Conservation (phyloP, 2,113 vertebrate genomes). For the Malaclemys terrapin region DNA sequence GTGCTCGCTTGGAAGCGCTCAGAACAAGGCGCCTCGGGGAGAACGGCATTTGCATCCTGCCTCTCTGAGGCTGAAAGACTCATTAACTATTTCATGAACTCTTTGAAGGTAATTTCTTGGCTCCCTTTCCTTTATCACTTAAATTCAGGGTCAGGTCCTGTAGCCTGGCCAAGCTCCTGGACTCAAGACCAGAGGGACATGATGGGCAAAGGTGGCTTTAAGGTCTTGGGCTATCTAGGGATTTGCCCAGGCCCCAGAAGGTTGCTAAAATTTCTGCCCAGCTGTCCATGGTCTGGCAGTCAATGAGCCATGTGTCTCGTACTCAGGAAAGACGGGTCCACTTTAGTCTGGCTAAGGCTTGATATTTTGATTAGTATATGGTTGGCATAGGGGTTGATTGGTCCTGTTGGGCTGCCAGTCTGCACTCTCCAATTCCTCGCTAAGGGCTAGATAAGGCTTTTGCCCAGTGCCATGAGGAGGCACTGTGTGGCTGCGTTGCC, state of each 20-base stretch:
- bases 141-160: slow-evolving; percentile 16
- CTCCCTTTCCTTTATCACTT: neutral
- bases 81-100: neutral
- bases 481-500: accelerated
- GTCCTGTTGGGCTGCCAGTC: slow-evolving; percentile 10
- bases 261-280: slow-evolving; percentile 43
- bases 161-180: slow-evolving; percentile 25
- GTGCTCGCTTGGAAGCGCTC: neutral
- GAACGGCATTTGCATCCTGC: slow-evolving; percentile 47
- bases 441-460: neutral
- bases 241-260: neutral
- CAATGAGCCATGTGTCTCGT: slow-evolving; percentile 35
- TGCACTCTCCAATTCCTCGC: accelerated
- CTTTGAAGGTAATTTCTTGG: slow-evolving; percentile 1
- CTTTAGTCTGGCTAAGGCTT: slow-evolving; percentile 19
- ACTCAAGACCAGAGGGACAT: neutral
- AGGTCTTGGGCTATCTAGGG: neutral
- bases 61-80: slow-evolving; percentile 26
- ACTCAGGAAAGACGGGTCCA: slow-evolving; percentile 36
- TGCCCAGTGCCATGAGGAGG: neutral
- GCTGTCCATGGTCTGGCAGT: slow-evolving; percentile 61
- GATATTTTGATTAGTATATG: slow-evolving; percentile 49
- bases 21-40: slow-evolving; percentile 24
- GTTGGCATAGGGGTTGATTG: slow-evolving; percentile 32
- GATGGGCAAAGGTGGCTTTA: slow-evolving; percentile 17